A percentile compares a stretch with the other conserved stretches of the same genome.
These are phyloP conservation scores for Hydropsyche tenuis DNA, from an alignment of 1,140 invertebrate species.

Conservation along the genomic window DNA sequence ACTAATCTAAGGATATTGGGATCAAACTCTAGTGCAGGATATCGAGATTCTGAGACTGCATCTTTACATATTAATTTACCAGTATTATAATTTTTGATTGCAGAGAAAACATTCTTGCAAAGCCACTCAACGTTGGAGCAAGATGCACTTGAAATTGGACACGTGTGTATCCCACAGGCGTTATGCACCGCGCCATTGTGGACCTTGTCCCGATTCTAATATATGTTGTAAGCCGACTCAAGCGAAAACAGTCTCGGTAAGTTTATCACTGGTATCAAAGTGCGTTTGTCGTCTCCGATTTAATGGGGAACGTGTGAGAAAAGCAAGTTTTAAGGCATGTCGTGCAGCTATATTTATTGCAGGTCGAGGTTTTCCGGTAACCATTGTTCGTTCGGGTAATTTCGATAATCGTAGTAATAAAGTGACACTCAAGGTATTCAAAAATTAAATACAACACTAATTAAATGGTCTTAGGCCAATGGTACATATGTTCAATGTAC, in stretches of 20 bases:
- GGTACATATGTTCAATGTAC: too few species aligned
- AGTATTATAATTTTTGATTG: slow-evolving; percentile 43
- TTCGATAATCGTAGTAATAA: too few species aligned
- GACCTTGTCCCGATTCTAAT: slow-evolving; percentile 61
- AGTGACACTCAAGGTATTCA: too few species aligned
- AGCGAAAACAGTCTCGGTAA: slow-evolving; percentile 66
- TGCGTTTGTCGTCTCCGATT: too few species aligned
- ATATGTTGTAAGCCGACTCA: slow-evolving; percentile 66
- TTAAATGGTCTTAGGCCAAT: too few species aligned
- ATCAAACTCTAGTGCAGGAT: background rate
- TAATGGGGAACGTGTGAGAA: too few species aligned
- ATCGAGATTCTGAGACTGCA: background rate
- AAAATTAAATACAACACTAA: too few species aligned
- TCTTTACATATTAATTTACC: background rate
- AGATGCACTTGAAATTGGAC: slow-evolving; percentile 65
- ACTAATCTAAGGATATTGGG: background rate
- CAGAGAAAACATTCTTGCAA: slow-evolving; percentile 72
- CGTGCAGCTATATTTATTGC: too few species aligned
- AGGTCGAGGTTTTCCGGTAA: too few species aligned
- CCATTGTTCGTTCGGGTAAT: too few species aligned
- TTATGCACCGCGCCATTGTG: slow-evolving; percentile 70
- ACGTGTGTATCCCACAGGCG: slow-evolving; percentile 69
- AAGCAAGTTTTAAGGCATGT: too few species aligned
- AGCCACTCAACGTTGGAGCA: slow-evolving; percentile 65
- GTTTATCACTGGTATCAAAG: too few species aligned